phyloP scores from a whole-genome alignment of 2,113 vertebrate genomes.

The Phylloscopus trochilus region DNA sequence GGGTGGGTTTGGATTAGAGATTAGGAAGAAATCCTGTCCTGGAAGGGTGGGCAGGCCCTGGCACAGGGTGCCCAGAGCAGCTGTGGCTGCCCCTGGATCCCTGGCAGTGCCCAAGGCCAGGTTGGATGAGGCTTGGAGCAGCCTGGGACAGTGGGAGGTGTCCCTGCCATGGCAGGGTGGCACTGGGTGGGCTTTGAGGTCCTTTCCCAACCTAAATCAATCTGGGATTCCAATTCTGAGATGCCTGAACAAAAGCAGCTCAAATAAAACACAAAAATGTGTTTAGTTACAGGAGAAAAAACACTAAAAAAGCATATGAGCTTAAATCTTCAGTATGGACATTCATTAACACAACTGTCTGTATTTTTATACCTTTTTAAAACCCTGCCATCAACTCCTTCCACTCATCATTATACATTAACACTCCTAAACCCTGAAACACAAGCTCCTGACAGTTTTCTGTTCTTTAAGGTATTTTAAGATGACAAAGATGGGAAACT shows the following conservation, averaged over 20 bases:
- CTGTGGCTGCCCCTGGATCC: neutral
- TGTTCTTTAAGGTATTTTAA: neutral
- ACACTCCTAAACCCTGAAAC: neutral
- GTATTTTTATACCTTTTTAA: neutral
- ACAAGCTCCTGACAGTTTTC: neutral
- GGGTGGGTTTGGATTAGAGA: neutral
- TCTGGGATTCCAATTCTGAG: neutral
- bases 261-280: neutral
- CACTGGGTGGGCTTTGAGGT: accelerated
- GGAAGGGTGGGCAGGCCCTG: accelerated
- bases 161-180: neutral
- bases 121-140: neutral
- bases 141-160: neutral
- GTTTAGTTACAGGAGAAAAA: neutral
- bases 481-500: neutral
- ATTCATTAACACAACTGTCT: neutral
- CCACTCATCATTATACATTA: neutral
- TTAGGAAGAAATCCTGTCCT: neutral
- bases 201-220: neutral
- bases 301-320: neutral
- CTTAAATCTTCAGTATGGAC: neutral
- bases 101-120: neutral
- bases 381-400: neutral
- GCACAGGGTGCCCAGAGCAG: neutral
- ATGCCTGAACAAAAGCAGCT: neutral